Base-by-base conservation (phyloP, 1,140 invertebrate species). In the Drosophila leontia region DNA sequence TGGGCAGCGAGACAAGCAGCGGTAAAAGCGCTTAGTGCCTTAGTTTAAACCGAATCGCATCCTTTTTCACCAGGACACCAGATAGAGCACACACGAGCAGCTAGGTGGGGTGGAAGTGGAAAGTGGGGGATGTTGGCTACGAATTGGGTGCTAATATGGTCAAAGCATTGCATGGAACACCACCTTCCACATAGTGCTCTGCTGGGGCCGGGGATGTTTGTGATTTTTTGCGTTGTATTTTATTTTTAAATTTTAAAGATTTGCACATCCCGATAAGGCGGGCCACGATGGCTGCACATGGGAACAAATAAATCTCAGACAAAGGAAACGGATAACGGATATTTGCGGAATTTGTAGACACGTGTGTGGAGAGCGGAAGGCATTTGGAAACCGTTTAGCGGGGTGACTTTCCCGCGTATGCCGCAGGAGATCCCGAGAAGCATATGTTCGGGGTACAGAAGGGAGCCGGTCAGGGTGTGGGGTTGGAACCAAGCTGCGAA, bases 301-400 rank as follows among this genome's bases (percentile, higher is more conserved):
- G 62, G 64, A 80, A 80, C 70, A 80, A 78, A 88, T 88, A 88
- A 88, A 88, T 88, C 84, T 88, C 78, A 60, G 70, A 81, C 65
- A 88, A 84, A 84, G 84, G 84, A 88, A 88, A 75, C 84, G 84
- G 84, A 88, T 88, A 88, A 84, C 80, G 85, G 80, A 88, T 84
- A 88, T 88, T 88, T 88, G 84, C 80, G 85, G 85, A 90, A 91
- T 90, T 90, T 91, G 58, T 59, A 75, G 85, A 90, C 85, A 90
- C 85, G 85, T 90, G 85, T 88, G 85, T 72, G 62, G 47, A 53
- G 58, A 71, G 62, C 80, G 84, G 80, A 87, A 84, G 72, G 71
- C 82, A 83, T 80, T 84, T 70, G 82, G 72, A 53, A 51, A 60
- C 13, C 61, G 62, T 75, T 63, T 69, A 45, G 69, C 58, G 76